These are phyloP conservation scores for Phyllostomus hastatus DNA, from an alignment of 2,113 vertebrate species.

Conservation along the genomic window DNA sequence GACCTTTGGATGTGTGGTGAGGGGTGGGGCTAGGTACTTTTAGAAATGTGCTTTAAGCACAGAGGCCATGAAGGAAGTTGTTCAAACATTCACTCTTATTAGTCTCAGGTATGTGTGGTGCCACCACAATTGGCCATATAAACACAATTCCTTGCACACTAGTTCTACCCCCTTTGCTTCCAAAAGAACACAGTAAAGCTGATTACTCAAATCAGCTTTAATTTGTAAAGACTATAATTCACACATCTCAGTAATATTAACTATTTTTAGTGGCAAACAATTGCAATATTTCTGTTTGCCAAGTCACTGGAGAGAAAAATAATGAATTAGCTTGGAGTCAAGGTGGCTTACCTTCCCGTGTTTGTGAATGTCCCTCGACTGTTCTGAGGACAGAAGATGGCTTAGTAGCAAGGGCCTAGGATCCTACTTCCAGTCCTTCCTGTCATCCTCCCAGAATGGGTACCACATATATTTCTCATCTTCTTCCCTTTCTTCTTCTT, in stretches of 20 bases:
- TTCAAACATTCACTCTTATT: neutral
- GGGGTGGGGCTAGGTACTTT: neutral
- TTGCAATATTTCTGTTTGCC: neutral
- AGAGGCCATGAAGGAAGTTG: neutral
- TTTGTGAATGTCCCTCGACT: neutral
- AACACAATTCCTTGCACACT: neutral
- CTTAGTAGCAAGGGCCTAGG: neutral
- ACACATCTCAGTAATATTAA: neutral
- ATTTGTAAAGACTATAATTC: neutral
- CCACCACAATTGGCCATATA: neutral
- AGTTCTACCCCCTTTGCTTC: neutral
- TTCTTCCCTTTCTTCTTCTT: neutral
- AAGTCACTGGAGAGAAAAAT: neutral
- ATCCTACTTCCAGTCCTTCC: neutral
- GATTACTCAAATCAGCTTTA: neutral
- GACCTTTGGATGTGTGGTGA: neutral
- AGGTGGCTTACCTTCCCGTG: neutral
- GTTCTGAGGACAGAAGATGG: neutral
- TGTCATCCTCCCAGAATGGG: neutral
- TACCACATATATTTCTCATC: too few species aligned
- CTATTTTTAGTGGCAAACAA: neutral
- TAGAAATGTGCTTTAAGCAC: neutral
- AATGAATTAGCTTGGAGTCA: neutral
- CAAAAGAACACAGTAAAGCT: neutral
- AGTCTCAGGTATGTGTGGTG: rapidly evolving